Evolutionary conservation across 2,113 vertebrate genomes (phyloP), one percentile per base, ranked within the genome.

Genomic region (Lophius piscatorius): DNA sequence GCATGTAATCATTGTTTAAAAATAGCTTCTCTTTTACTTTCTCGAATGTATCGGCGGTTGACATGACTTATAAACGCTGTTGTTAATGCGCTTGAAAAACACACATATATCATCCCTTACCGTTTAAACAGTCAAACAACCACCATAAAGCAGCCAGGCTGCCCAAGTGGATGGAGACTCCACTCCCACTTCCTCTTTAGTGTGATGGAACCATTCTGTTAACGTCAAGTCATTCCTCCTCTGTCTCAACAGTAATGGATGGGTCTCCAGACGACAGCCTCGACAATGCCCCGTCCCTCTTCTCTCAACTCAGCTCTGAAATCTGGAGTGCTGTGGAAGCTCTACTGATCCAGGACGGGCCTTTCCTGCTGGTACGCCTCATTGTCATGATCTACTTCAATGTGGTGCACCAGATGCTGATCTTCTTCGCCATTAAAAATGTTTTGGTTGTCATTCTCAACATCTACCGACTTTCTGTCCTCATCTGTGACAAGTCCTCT

Each of bases 341-440:
- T n/a, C 56, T 96, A 23, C 91, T 96, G 73, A 94, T 95, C 48
- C 94, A 96, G 70, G 95, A 96, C 0, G 95, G 95, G 0, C 95
- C 95, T 14, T 96, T 96, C 66, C 88, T 96, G 13, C 38, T 92
- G 1, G 88, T 94, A 24, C 92, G 95, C 0, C 82, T 95, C 11
- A 80, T 91, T 8, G 74, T 96, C 48, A 94, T 95, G 90, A 83
- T 83, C n/a, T 76, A 90, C 50, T 94, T 92, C 58, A 23, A 80
- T 26, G 91, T 94, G 33, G 83, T 92, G 52, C 92, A 92, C 57
- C 94, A 96, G 73, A 95, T 95, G 95, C 78, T 96, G 62, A 90
- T 94, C 5, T 96, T 95, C 82, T 96, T 95, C 33, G 88, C 93
- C 1, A 91, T 89, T 7, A 96, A 96, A 82, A 96, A 96, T 59